Percentiles rank a stretch among this genome's conserved stretches.
These are phyloP conservation scores for Herpailurus yagouaroundi DNA, from an alignment of 2,113 vertebrate species.

Conservation along the genomic window DNA sequence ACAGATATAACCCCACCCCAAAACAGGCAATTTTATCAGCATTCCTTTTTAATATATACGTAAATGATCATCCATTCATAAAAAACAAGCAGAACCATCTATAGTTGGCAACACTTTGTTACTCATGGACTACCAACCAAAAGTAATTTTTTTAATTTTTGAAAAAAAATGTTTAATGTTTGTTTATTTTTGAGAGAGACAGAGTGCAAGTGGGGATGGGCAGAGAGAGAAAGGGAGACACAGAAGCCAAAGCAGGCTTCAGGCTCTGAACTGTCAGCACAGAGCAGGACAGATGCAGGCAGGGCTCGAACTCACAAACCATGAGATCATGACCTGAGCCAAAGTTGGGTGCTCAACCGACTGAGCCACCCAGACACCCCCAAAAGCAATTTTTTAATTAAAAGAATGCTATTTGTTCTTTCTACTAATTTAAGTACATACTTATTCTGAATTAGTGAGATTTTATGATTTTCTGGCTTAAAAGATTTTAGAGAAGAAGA, in stretches of 20 bases:
- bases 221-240: too few species aligned
- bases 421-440: neutral
- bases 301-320: too few species aligned
- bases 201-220: too few species aligned
- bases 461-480: conserved; percentile 13
- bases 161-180: too few species aligned
- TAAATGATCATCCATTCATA: neutral
- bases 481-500: neutral
- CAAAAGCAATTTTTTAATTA: conserved; percentile 9
- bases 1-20: neutral
- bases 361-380: too few species aligned
- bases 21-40: neutral
- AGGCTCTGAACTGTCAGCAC: too few species aligned
- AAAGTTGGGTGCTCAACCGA: too few species aligned
- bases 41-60: neutral
- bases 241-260: too few species aligned
- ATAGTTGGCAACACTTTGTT: neutral
- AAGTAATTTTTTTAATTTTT: neutral
- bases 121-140: neutral
- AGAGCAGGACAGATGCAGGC: too few species aligned
- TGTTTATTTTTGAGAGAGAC: too few species aligned
- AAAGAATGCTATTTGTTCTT: neutral
- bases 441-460: conserved; percentile 43
- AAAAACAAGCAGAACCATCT: neutral
- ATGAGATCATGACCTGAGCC: too few species aligned